A percentile compares a stretch with the other conserved stretches of the same genome.
phyloP scores from a whole-genome alignment of 2,797 vertebrate species.

The Chrysocyon brachyurus region DNA sequence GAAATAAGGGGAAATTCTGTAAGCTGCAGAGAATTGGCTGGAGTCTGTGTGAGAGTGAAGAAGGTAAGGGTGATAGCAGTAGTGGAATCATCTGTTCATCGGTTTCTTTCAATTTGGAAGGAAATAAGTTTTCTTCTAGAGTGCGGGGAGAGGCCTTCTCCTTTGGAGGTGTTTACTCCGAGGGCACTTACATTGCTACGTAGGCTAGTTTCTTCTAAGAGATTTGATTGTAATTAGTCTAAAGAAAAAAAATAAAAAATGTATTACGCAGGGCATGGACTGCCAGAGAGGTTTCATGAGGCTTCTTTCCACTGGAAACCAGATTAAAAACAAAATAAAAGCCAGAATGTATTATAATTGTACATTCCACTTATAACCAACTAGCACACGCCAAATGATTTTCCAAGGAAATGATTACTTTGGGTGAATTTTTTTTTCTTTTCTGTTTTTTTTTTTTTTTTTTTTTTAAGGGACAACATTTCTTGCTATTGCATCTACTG shows the following conservation, averaged over 20 bases:
- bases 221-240: slow-evolving; percentile 60
- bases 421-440: not conserved
- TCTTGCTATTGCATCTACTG: slow-evolving; percentile 6
- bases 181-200: not conserved
- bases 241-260: slow-evolving; percentile 73
- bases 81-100: not conserved
- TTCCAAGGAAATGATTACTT: slow-evolving; percentile 80
- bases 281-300: slow-evolving; percentile 79
- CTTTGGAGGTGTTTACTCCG: not conserved
- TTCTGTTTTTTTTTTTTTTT: not conserved
- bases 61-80: not conserved
- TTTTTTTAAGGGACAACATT: not conserved
- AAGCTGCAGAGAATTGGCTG: slow-evolving; percentile 4
- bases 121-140: slow-evolving; percentile 3
- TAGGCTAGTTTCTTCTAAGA: slow-evolving; percentile 47
- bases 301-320: slow-evolving; percentile 75
- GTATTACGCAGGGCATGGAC: slow-evolving; percentile 61
- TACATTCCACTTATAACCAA: slow-evolving; percentile 79
- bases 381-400: slow-evolving; percentile 73
- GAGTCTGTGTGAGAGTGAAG: not conserved
- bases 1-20: slow-evolving; percentile 1
- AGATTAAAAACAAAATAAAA: slow-evolving; percentile 80
- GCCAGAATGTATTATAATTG: slow-evolving; percentile 78
- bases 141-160: not conserved
- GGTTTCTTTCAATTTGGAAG: slow-evolving; percentile 5